Base-by-base conservation (phyloP, 92 coral and sea anemone species). In the Anthopleura xanthogrammica region DNA sequence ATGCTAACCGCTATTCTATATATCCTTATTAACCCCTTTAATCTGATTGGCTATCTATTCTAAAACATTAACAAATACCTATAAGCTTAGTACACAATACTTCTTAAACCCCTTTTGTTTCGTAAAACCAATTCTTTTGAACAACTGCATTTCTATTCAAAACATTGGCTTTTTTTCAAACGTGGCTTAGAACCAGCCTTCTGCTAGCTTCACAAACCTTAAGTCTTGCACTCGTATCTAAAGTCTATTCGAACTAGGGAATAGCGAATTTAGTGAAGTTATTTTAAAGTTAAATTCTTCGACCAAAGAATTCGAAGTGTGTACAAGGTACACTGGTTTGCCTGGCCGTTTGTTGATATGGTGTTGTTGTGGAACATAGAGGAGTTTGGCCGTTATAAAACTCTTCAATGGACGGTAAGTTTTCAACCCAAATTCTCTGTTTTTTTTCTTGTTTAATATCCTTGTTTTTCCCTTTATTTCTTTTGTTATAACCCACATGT, bases 21-120 rank as follows among this genome's bases (percentile, higher is more conserved):
- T 29, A 29, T 29, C 20, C 50, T 64, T 64, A 2, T 20, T 19
- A n/a, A 20, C 10, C 23, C 2, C 1, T 22, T 20, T 64, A 64
- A 20, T 64, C 72, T 64, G 13, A 64, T 64, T 64, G 72, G 72
- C 72, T 64, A n/a, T 64, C 72, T 64, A 64, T n/a, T 64, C 41
- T 10, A 64, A 64, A 64, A 64, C 72, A 19, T 64, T 8, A 7
- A 64, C 24, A 19, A 64, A 19, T 64, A n/a, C 20, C 41, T 40
- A 0, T n/a, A 19, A n/a, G 23, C 72, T 64, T 64, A 19, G 24
- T 17, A 64, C 12, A 64, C 20, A 64, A 64, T 64, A 2, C 11
- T n/a, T n/a, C 36, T 64, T 64, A 64, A 64, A 5, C 36, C 72
- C 2, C 72, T n/a, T 64, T 64, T 64, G 36, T 64, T 64, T 64